Conservation (phyloP, 2,113 vertebrate species). For the Aptenodytes forsteri region DNA sequence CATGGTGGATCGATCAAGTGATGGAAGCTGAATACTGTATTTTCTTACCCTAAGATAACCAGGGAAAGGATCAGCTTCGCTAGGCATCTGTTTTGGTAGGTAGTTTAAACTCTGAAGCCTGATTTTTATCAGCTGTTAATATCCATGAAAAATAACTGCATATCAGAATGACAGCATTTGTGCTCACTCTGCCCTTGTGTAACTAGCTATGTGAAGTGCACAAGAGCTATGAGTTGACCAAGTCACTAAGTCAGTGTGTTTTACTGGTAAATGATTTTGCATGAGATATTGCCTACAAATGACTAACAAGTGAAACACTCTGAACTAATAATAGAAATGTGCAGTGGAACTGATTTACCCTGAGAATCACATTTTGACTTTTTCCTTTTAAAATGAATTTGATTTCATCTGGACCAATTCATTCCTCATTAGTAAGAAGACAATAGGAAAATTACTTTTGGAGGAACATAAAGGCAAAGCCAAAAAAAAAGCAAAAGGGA, state of each 20-base stretch:
- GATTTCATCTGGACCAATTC: constrained; percentile 23
- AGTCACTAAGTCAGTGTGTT: neutral
- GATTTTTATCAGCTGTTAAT: neutral
- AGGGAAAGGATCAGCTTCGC: neutral
- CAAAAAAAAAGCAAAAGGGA: neutral
- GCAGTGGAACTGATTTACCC: neutral
- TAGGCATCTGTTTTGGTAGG: neutral
- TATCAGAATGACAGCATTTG: neutral
- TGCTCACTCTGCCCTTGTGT: neutral
- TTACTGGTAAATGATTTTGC: neutral
- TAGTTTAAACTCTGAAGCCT: constrained; percentile 21
- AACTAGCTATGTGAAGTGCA: neutral
- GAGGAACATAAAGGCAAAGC: neutral
- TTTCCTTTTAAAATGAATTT: constrained; percentile 3
- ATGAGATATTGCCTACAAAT: neutral
- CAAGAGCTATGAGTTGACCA: neutral
- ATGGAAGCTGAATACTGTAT: constrained; percentile 7
- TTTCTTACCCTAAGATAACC: neutral
- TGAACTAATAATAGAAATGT: neutral
- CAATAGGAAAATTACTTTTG: constrained; percentile 46
- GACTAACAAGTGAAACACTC: neutral
- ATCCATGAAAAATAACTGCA: neutral
- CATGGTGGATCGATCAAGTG: neutral
- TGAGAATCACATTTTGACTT: neutral
- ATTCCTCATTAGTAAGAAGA: constrained; percentile 39